phyloP scores from a whole-genome alignment of 2,888 invertebrate species.

The Luperina testacea region DNA sequence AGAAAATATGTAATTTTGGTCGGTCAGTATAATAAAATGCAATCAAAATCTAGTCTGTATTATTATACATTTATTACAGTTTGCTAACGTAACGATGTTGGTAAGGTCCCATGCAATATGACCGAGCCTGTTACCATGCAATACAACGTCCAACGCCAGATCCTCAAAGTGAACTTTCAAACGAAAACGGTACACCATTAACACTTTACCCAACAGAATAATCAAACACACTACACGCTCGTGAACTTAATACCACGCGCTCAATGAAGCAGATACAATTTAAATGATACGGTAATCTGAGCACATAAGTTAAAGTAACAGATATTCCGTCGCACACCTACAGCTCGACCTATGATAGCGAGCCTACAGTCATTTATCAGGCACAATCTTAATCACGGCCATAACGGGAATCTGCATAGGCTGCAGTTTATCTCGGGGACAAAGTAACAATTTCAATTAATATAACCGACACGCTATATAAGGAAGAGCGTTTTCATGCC shows the following conservation, averaged over 20 bases:
- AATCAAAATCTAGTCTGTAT: background rate
- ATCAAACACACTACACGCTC: constrained; percentile 26
- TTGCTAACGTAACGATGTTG: constrained; percentile 1
- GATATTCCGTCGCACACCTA: constrained; percentile 59
- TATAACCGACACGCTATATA: constrained; percentile 17
- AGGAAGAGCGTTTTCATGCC: constrained; percentile 15
- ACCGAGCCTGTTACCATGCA: background rate
- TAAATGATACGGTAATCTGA: constrained; percentile 60
- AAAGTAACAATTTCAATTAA: constrained; percentile 60
- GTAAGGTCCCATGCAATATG: too few species aligned
- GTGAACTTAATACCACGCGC: constrained; percentile 47
- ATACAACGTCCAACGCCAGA: background rate
- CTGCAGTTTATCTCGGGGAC: constrained; percentile 50
- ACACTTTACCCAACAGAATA: constrained; percentile 5
- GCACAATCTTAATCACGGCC: constrained; percentile 57
- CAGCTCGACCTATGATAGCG: constrained; percentile 55
- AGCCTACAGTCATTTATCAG: constrained; percentile 55
- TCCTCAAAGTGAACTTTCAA: background rate
- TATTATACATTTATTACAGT: background rate
- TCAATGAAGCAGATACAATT: constrained; percentile 57
- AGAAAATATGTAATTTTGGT: constrained; percentile 24
- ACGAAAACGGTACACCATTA: background rate
- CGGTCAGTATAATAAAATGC: background rate
- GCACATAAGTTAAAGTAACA: constrained; percentile 58
- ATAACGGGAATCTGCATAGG: constrained; percentile 59